Evolutionary conservation across 2,888 invertebrate species (phyloP).

Genomic region (Aquatica leii): DNA sequence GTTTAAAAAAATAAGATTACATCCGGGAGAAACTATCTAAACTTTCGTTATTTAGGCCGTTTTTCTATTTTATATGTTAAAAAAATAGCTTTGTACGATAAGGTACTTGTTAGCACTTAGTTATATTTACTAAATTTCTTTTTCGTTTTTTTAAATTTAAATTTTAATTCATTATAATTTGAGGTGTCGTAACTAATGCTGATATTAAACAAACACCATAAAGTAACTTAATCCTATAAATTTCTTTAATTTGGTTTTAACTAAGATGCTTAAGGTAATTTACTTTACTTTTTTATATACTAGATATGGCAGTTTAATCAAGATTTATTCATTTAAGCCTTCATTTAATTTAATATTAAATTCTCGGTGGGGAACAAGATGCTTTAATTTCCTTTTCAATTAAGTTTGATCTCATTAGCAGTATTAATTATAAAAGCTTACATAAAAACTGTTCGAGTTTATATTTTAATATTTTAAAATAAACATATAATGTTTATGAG

Average conservation of each 20-base stretch:
- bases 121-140: too few relatives aligned
- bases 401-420: slow-evolving; percentile 12
- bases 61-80: slow-evolving; percentile 4
- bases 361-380: slow-evolving; percentile 13
- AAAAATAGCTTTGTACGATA: too few relatives aligned
- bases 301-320: slow-evolving; percentile 5
- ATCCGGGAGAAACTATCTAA: slow-evolving; percentile 25
- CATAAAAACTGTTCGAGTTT: background rate
- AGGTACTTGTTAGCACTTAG: too few relatives aligned
- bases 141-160: too few relatives aligned
- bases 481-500: background rate
- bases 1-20: slow-evolving; percentile 25
- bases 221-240: too few relatives aligned
- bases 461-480: background rate
- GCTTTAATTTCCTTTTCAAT: slow-evolving; percentile 13
- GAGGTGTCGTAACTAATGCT: too few relatives aligned
- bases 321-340: slow-evolving; percentile 8
- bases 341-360: slow-evolving; percentile 14
- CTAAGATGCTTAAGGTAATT: background rate
- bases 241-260: too few relatives aligned
- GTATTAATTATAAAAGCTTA: slow-evolving; percentile 8
- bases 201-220: too few relatives aligned
- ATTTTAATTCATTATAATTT: too few relatives aligned
- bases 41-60: slow-evolving; percentile 15
- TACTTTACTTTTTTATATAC: background rate